phyloP scores from a whole-genome alignment of 1,140 invertebrate species.

The Holotrichia oblita region DNA sequence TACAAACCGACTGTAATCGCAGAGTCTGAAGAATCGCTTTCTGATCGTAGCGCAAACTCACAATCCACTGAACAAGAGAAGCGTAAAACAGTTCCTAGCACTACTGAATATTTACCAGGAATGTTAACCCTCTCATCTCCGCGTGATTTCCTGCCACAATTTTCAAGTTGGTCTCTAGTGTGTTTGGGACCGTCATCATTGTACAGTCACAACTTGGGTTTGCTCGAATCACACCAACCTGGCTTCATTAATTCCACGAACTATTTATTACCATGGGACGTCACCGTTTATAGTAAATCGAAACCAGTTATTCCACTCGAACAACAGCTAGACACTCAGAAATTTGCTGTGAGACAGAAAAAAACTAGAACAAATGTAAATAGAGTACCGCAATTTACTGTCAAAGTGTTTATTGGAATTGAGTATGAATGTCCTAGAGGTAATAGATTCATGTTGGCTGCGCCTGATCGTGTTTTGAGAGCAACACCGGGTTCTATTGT shows the following conservation, averaged over 20 bases:
- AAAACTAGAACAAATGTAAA: slow-evolving; percentile 56
- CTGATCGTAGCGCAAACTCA: slow-evolving; percentile 50
- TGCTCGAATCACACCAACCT: slow-evolving; percentile 79
- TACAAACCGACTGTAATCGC: slow-evolving; percentile 57
- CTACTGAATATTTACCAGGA: slow-evolving; percentile 88
- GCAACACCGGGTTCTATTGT: slow-evolving; percentile 78
- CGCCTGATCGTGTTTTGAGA: slow-evolving; percentile 86
- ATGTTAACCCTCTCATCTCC: slow-evolving; percentile 88
- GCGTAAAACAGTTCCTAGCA: slow-evolving; percentile 75
- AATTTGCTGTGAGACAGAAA: slow-evolving; percentile 41
- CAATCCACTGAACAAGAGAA: slow-evolving; percentile 50
- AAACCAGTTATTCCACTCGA: slow-evolving; percentile 36
- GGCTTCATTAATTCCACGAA: slow-evolving; percentile 91
- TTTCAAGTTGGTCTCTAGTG: slow-evolving; percentile 92
- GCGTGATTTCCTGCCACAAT: slow-evolving; percentile 81
- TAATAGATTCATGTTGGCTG: slow-evolving; percentile 92
- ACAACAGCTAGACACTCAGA: slow-evolving; percentile 37
- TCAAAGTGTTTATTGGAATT: slow-evolving; percentile 95
- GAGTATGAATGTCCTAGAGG: slow-evolving; percentile 97
- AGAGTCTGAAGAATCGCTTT: slow-evolving; percentile 54
- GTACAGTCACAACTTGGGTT: slow-evolving; percentile 89
- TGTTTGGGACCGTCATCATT: slow-evolving; percentile 90
- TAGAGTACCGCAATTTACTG: slow-evolving; percentile 69
- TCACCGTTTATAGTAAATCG: slow-evolving; percentile 68
- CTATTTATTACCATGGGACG: slow-evolving; percentile 95